Conservation (phyloP, 2,113 vertebrate genomes). For the Limanda limanda region DNA sequence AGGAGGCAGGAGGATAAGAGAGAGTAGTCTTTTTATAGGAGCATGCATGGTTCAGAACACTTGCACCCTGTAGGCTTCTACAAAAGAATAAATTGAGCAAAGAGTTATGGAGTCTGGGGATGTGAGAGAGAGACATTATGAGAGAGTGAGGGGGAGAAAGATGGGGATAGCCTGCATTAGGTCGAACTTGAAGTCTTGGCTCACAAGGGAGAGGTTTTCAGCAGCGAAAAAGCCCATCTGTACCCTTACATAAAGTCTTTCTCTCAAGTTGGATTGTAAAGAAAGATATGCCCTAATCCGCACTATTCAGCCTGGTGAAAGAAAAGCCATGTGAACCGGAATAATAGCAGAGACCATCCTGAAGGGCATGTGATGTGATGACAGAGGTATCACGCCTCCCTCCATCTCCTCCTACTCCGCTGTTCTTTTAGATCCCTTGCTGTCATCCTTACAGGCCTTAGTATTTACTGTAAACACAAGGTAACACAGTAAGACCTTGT, state of each 20-base stretch:
- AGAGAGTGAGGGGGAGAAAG: neutral
- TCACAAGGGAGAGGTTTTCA: conserved; percentile 42
- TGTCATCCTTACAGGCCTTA: neutral
- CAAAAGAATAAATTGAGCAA: conserved; percentile 42
- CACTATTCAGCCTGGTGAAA: conserved; percentile 50
- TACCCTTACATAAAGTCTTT: conserved; percentile 67
- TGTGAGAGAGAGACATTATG: conserved; percentile 15
- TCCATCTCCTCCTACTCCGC: neutral
- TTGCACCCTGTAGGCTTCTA: conserved; percentile 33
- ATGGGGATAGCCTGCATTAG: conserved; percentile 17
- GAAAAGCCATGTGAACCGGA: conserved; percentile 53
- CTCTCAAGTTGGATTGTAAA: conserved; percentile 56
- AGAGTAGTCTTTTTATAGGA: conserved; percentile 12
- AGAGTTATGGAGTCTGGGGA: conserved; percentile 12
- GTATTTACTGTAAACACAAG: too few species aligned
- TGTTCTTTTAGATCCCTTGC: neutral
- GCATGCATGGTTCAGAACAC: conserved; percentile 28
- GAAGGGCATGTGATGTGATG: conserved; percentile 43
- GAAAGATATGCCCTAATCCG: conserved; percentile 53
- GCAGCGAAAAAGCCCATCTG: conserved; percentile 65
- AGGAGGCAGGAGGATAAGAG: neutral
- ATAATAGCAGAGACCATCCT: conserved; percentile 44
- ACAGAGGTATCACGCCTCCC: conserved; percentile 16
- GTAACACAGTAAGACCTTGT: too few species aligned
- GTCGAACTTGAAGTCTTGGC: conserved; percentile 47